These are phyloP conservation scores for Thalpophila matura DNA, from an alignment of 2,888 invertebrate genomes.

Conservation along the genomic window DNA sequence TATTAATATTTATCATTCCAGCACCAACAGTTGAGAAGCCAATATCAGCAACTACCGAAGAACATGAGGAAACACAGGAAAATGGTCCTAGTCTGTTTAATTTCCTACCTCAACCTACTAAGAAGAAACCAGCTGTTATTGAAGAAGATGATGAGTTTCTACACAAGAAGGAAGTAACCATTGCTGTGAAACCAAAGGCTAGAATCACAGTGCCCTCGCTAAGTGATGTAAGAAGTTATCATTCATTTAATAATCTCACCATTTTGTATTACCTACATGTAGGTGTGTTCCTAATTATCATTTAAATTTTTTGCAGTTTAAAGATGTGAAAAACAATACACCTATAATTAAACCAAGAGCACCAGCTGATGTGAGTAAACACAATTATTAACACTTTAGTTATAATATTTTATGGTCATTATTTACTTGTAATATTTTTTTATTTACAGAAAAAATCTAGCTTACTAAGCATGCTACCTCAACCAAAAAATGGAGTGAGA, in stretches of 20 bases:
- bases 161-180: slow-evolving; percentile 88
- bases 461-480: slow-evolving; percentile 93
- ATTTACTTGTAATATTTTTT: background rate
- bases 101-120: slow-evolving; percentile 88
- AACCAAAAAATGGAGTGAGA: slow-evolving; percentile 90
- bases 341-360: slow-evolving; percentile 83
- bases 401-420: background rate
- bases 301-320: slow-evolving; percentile 83
- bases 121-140: slow-evolving; percentile 71
- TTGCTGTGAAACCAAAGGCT: slow-evolving; percentile 86
- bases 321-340: slow-evolving; percentile 89
- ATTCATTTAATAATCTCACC: background rate
- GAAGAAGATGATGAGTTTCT: slow-evolving; percentile 93
- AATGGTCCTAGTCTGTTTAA: slow-evolving; percentile 75
- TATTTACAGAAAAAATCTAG: slow-evolving; percentile 91
- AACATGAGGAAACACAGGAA: slow-evolving; percentile 26
- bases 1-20: background rate
- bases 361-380: slow-evolving; percentile 85
- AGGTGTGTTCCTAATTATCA: background rate
- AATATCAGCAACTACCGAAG: slow-evolving; percentile 4
- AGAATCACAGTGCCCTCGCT: slow-evolving; percentile 93
- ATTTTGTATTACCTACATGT: too few relatives aligned
- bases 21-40: slow-evolving; percentile 41
- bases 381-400: background rate
- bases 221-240: slow-evolving; percentile 88